A percentile compares a stretch with the other conserved stretches of the same genome.
Evolutionary conservation across 2,797 vertebrate genomes (phyloP).

Genomic region (Thunnus albacares): DNA sequence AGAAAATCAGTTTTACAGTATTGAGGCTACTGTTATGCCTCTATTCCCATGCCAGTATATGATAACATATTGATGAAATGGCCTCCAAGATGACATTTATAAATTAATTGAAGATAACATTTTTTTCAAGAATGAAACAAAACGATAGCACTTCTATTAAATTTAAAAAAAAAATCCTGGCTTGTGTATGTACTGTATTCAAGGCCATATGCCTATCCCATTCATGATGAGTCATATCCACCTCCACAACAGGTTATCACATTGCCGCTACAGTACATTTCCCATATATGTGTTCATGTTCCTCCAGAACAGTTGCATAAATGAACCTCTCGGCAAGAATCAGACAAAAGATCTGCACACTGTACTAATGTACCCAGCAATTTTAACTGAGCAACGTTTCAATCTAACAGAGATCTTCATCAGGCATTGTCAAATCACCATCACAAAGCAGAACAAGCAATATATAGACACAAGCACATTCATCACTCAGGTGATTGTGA

Average conservation of each 20-base stretch:
- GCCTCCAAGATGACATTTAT: not conserved
- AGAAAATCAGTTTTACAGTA: not conserved
- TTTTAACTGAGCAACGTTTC: no score
- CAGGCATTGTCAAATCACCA: no score
- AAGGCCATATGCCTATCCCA: not conserved
- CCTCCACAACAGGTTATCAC: not conserved
- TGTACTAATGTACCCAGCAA: no score
- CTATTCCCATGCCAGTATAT: not conserved
- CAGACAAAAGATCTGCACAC: no score
- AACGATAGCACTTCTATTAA: not conserved
- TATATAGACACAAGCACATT: no score
- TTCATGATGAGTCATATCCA: slow-evolving; percentile 29
- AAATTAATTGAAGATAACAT: not conserved
- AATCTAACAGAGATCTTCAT: no score
- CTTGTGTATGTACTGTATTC: no score
- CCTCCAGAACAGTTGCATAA: slow-evolving; percentile 16
- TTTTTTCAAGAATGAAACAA: not conserved
- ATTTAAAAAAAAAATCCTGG: not conserved
- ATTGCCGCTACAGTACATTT: not conserved
- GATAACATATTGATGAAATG: not conserved
- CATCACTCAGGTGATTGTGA: no score
- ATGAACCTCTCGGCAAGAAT: not conserved
- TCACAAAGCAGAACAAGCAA: no score
- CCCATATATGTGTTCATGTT: slow-evolving; percentile 9
- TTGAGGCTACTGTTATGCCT: not conserved